Base-by-base conservation (phyloP, 2,797 vertebrate genomes). In the Periparus ater region DNA sequence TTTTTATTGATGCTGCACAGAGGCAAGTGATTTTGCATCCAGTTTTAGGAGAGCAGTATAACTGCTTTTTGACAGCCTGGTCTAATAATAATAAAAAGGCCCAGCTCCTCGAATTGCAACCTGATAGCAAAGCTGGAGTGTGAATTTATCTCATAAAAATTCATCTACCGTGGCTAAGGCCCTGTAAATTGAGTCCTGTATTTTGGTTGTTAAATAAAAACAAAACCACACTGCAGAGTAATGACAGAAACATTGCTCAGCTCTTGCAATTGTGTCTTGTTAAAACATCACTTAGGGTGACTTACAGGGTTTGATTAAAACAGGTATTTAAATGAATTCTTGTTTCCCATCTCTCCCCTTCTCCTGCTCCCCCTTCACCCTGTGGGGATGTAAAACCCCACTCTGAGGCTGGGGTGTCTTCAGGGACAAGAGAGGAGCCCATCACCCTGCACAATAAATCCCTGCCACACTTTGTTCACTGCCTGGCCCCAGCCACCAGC, bases 1-100 rank as follows among this genome's bases (percentile, higher is more conserved):
- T 79, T 95, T 96, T 94, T 95, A 96, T 91, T 82, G 91, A 92
- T 79, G 89, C 88, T 89, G 65, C 70, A 89, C 60, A 67, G 75
- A 89, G 50, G 68, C 88, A 83, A 95, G 85, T 68, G 84, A 86
- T 93, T 95, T 93, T 95, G 94, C 74, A 93, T 95, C 91, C 74
- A 67, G 84, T 93, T 97, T 96, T 96, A 96, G 92, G 95, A 97
- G 79, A 91, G 87, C 86, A 89, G 81, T 97, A 93, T 92, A 96
- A 93, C 86, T 84, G 76, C n/a, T 83, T 95, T 95, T 85, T 96
- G 95, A 95, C 95, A 96, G 89, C 51, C 51, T 75, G 67, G 47
- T 74, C 83, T 96, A 91, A 93, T 95, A 95, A 85, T 91, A 95
- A 95, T 96, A 94, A 97, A 96, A 96, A 81, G 76, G 40, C 88